A percentile compares a stretch with the other conserved stretches of the same genome.
These are phyloP conservation scores for Connochaetes taurinus DNA, from an alignment of 2,113 vertebrate species.

Conservation along the genomic window DNA sequence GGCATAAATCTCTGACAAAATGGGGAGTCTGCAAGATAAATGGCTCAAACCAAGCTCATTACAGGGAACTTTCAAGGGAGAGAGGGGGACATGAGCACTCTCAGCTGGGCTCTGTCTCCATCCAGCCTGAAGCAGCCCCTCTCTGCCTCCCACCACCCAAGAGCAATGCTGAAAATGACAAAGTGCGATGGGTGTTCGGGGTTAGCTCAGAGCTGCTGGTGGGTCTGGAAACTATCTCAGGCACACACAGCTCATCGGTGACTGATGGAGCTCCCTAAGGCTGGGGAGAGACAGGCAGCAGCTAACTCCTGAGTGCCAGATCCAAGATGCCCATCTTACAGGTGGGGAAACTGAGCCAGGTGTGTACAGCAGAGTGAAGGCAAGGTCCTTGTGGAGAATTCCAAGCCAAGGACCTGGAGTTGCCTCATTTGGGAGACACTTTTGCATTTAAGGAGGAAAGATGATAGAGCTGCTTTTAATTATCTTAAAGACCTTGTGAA, in stretches of 20 bases:
- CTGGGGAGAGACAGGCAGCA: not conserved
- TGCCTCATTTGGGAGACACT: not conserved
- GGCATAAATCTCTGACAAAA: constrained; percentile 59
- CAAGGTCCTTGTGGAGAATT: not conserved
- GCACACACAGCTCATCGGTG: accelerated
- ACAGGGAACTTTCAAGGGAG: not conserved
- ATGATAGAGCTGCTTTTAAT: constrained; percentile 51
- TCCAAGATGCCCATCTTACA: not conserved
- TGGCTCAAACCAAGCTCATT: constrained; percentile 38
- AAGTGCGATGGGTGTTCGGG: not conserved
- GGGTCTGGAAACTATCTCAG: not conserved
- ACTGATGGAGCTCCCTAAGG: not conserved
- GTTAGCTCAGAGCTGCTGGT: not conserved
- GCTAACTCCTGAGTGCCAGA: not conserved
- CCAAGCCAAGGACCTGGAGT: not conserved
- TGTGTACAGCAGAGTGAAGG: not conserved
- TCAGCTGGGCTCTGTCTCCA: not conserved
- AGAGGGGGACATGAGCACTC: not conserved
- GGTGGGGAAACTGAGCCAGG: not conserved
- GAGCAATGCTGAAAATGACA: not conserved
- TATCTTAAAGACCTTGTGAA: constrained; percentile 27
- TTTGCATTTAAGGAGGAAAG: not conserved
- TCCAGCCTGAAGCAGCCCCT: not conserved
- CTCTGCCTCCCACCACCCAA: not conserved
- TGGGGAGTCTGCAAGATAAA: constrained; percentile 8